These are phyloP conservation scores for Nyctibius grandis DNA, from an alignment of 2,797 vertebrate genomes.

Conservation along the genomic window DNA sequence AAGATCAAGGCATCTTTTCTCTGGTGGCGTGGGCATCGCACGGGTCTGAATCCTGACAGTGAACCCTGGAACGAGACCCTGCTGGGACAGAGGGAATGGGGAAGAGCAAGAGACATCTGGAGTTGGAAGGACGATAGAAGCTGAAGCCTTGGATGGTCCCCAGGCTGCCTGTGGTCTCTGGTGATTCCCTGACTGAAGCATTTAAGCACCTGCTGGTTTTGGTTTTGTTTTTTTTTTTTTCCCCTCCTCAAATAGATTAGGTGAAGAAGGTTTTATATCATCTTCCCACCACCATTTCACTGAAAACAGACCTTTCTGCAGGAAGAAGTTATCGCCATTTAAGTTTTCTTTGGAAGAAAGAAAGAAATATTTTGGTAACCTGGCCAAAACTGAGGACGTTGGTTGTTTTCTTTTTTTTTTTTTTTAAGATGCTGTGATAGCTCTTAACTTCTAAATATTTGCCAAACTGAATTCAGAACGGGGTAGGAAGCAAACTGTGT, in stretches of 20 bases:
- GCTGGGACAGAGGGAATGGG: not conserved
- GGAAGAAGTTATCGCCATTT: not conserved
- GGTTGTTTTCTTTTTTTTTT: not conserved
- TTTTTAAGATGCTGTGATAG: not conserved
- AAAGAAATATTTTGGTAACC: not conserved
- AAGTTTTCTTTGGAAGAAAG: not conserved
- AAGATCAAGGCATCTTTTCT: not conserved
- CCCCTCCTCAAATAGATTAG: accelerated
- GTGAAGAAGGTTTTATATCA: not conserved
- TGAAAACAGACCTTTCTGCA: not conserved
- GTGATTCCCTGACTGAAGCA: not conserved
- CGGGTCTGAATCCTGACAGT: not conserved
- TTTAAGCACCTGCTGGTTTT: not conserved
- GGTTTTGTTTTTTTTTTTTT: too few relatives aligned
- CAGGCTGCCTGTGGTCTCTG: not conserved
- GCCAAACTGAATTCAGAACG: not conserved
- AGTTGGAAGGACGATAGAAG: not conserved
- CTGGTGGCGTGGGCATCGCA: not conserved
- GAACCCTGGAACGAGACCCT: not conserved
- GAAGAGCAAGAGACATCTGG: not conserved
- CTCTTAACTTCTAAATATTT: not conserved
- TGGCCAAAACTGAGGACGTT: not conserved
- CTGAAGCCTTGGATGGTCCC: not conserved
- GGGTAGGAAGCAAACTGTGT: not conserved
- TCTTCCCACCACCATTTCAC: not conserved